Conservation (phyloP, 2,797 vertebrate genomes). For the Anguilla megastoma region DNA sequence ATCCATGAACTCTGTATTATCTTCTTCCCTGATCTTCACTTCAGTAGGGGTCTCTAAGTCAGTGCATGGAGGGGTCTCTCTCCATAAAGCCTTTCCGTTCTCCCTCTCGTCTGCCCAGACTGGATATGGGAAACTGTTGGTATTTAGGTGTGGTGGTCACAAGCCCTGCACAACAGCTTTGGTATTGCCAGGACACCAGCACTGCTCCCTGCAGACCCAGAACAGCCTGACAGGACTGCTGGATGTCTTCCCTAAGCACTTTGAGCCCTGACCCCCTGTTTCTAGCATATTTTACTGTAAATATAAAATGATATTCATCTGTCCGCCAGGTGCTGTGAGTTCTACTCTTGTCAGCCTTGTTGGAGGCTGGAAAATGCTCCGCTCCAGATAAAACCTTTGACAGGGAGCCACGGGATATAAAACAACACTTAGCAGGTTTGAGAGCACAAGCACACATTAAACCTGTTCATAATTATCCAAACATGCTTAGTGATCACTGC, state of each 20-base stretch:
- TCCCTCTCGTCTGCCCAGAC: neutral
- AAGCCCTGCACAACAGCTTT: neutral
- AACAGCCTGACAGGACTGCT: neutral
- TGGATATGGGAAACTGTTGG: neutral
- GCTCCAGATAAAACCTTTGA: neutral
- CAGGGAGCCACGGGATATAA: neutral
- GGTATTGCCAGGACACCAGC: neutral
- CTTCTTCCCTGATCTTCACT: neutral
- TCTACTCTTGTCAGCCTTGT: neutral
- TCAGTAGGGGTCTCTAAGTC: neutral
- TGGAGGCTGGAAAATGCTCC: neutral
- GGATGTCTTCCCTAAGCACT: neutral
- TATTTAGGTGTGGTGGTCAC: neutral
- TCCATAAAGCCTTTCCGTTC: neutral
- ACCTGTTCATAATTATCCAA: constrained; percentile 19
- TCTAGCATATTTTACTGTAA: neutral
- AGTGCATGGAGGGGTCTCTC: neutral
- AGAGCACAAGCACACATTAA: neutral
- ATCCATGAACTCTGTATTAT: neutral
- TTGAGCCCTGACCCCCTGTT: neutral
- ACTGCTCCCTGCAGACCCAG: neutral
- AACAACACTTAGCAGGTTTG: neutral
- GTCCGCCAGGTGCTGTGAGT: neutral
- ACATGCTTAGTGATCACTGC: neutral
- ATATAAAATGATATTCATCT: neutral